These are phyloP conservation scores for Andrena marginata DNA, from an alignment of 2,888 invertebrate species.

Conservation along the genomic window DNA sequence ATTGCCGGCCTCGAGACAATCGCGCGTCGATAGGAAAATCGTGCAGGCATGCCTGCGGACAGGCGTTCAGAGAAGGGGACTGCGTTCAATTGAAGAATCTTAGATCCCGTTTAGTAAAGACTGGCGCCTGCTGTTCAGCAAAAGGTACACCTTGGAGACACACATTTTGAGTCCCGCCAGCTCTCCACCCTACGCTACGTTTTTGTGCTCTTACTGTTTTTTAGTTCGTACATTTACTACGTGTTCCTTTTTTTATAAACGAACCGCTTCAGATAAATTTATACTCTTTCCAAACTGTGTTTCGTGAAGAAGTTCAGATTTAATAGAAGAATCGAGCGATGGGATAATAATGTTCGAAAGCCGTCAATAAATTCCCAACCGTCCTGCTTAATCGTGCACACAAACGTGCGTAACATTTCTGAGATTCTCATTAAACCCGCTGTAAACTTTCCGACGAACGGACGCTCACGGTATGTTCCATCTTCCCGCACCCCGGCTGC, in stretches of 20 bases:
- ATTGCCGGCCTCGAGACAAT: constrained; percentile 33
- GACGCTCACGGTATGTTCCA: neutral
- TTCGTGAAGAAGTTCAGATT: neutral
- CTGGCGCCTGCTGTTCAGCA: constrained; percentile 56
- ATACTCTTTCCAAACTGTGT: neutral
- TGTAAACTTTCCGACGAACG: neutral
- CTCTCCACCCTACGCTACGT: neutral
- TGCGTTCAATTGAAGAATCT: constrained; percentile 50
- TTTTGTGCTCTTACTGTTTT: constrained; percentile 17
- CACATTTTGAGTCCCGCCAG: constrained; percentile 51
- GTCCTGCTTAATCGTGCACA: neutral
- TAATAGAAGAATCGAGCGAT: neutral
- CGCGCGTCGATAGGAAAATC: constrained; percentile 29
- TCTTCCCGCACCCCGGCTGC: neutral
- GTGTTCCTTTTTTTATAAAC: neutral
- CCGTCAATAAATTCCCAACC: neutral
- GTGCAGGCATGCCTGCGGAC: constrained; percentile 45
- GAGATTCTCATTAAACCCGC: constrained; percentile 22
- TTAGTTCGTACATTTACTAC: constrained; percentile 4
- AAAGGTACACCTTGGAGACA: constrained; percentile 63
- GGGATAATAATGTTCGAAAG: neutral
- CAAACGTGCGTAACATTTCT: neutral
- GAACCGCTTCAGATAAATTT: neutral
- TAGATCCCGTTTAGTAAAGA: constrained; percentile 55
- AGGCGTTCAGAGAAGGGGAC: constrained; percentile 39